A percentile compares a stretch with the other conserved stretches of the same genome.
Conservation (phyloP, 2,888 invertebrate genomes). For the Pachycephus smyrnensis region DNA sequence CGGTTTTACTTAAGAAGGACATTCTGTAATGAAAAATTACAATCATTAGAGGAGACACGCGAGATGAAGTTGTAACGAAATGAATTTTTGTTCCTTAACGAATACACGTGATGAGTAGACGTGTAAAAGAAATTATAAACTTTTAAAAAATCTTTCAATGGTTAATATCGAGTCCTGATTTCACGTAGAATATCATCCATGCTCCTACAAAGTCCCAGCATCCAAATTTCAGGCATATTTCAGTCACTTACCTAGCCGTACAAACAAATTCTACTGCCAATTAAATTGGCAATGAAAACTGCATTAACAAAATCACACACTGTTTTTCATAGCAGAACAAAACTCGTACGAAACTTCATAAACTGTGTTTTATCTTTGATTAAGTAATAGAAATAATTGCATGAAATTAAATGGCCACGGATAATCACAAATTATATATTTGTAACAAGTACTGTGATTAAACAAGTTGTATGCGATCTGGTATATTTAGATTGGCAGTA, state of each 20-base stretch:
- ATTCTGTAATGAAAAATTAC: conserved; percentile 64
- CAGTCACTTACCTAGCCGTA: background rate
- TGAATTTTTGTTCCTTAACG: background rate
- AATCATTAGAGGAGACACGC: background rate
- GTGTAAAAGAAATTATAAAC: background rate
- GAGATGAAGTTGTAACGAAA: background rate
- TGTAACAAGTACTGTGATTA: background rate
- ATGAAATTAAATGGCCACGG: background rate
- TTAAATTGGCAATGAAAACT: background rate
- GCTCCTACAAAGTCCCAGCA: background rate
- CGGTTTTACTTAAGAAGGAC: conserved; percentile 86
- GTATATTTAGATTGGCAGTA: background rate
- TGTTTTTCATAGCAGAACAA: background rate
- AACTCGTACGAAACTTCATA: background rate
- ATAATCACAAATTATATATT: background rate
- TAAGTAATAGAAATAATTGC: background rate
- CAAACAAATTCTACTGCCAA: background rate
- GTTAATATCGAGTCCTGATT: background rate
- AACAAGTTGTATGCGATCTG: background rate
- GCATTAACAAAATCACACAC: background rate
- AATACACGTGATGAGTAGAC: background rate
- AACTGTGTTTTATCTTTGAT: background rate
- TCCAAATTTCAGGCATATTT: background rate
- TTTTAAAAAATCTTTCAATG: background rate
- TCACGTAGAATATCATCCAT: background rate